Evolutionary conservation across 2,888 invertebrate genomes (phyloP), one percentile per base, ranked within the genome.

Genomic region (Drosophila histrio): DNA sequence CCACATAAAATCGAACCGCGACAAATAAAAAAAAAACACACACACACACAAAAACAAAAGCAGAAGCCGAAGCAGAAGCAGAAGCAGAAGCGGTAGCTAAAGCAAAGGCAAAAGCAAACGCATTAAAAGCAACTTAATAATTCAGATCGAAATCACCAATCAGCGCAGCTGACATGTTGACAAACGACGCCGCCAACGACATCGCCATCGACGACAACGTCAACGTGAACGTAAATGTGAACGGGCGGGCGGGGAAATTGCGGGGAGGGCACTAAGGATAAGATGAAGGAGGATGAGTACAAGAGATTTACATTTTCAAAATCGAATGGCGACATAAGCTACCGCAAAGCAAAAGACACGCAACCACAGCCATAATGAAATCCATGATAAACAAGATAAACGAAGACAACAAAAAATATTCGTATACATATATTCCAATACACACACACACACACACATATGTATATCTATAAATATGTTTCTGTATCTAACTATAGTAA

Each of bases 311-410:
- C 88, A 82, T 82, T 82, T 82, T 82, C 76, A 82, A 82, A 82
- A 82, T 82, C 82, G 82, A 82, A 84, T 77, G 87, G 87, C 85
- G 85, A 85, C 84, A 81, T 87, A 82, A 82, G 87, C 82, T 87
- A 84, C 85, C 87, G 86, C 82, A 84, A 75, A 81, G 87, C 87
- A 82, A 81, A 84, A 84, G 82, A 87, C 82, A 81, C 79, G 85
- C 85, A 87, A 76, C 73, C 82, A 71, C 77, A 73, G 77, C 84
- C 85, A 81, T 87, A 87, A 82, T 82, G 85, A 82, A 82, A 82
- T 82, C 82, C 85, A 71, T 66, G 87, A 82, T 82, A 85, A 82
- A 87, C 76, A 85, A 82, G 82, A 82, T 82, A 84, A 82, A 76
- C 84, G 83, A 83, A 79, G 67, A 73, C 73, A 66, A 70, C 61